Conservation (phyloP, 23 tunicate species). For the Ascidia mentula region DNA sequence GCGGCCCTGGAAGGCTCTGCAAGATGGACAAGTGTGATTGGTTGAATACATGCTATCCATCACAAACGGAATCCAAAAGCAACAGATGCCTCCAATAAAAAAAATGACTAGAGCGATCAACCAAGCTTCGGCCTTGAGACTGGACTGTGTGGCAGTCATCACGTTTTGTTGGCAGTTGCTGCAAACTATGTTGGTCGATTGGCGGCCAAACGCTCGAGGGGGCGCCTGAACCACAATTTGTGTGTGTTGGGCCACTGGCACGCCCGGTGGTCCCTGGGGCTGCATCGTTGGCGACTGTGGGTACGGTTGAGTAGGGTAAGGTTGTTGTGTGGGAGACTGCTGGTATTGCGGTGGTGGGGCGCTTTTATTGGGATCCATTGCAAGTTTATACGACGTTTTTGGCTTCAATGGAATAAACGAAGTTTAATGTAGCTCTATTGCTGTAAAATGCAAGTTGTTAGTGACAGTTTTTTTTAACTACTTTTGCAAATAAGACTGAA, state of each 20-base stretch:
- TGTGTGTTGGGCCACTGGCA: background rate
- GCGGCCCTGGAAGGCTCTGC: constrained; percentile 5
- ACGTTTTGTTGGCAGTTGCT: background rate
- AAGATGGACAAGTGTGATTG: background rate
- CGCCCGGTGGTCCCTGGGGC: background rate
- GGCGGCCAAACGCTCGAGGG: background rate
- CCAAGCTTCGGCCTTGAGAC: background rate
- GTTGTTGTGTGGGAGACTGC: background rate
- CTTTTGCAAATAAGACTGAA: too few species aligned
- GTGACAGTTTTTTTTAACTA: too few species aligned
- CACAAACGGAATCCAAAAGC: constrained; percentile 10
- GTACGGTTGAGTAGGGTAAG: background rate
- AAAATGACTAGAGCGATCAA: background rate
- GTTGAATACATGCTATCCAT: background rate
- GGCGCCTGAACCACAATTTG: background rate
- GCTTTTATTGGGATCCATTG: too few species aligned
- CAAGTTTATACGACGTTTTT: too few species aligned
- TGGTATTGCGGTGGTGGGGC: background rate
- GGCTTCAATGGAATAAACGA: too few species aligned
- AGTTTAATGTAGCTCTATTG: too few species aligned
- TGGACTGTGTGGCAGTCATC: background rate
- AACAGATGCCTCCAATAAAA: background rate
- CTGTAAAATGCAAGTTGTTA: too few species aligned
- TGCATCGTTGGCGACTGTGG: background rate
- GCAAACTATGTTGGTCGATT: background rate